These are phyloP conservation scores for Acromyrmex charruanus DNA, from an alignment of 1,140 invertebrate species.

Conservation along the genomic window DNA sequence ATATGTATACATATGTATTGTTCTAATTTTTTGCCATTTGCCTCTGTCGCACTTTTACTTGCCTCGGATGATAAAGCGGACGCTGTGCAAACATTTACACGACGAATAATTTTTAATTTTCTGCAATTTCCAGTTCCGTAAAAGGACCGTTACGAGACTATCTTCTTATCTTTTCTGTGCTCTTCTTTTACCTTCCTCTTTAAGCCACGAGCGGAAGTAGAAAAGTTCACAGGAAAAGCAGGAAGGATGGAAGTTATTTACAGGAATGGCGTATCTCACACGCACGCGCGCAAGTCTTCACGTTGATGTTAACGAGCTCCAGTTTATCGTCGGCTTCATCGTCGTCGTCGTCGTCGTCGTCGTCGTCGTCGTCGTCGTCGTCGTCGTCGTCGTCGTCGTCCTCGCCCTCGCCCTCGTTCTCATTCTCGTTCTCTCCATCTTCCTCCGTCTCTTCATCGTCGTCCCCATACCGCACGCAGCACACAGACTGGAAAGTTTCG, in stretches of 20 bases:
- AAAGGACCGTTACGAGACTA: constrained; percentile 45
- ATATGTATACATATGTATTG: background rate
- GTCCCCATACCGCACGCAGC: constrained; percentile 47
- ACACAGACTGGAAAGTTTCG: constrained; percentile 44
- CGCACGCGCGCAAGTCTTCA: constrained; percentile 35
- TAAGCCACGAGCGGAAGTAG: constrained; percentile 29
- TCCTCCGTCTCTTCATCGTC: constrained; percentile 38
- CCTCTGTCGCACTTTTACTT: background rate
- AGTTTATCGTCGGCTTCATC: constrained; percentile 71
- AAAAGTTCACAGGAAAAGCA: background rate
- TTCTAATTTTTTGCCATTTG: constrained; percentile 1
- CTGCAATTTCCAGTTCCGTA: background rate
- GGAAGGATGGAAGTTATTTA: constrained; percentile 61
- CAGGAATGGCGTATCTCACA: constrained; percentile 67
- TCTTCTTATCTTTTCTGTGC: background rate
- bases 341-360: constrained; percentile 50
- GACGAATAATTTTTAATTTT: constrained; percentile 70
- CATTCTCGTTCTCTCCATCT: constrained; percentile 34
- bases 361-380: constrained; percentile 8
- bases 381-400: background rate
- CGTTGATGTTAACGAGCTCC: constrained; percentile 73
- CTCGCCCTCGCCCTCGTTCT: constrained; percentile 12
- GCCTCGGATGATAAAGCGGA: too few relatives aligned
- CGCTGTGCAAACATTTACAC: constrained; percentile 17
- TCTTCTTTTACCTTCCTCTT: constrained; percentile 31